phyloP scores from a whole-genome alignment of 2,113 vertebrate genomes.

The Bos javanicus region DNA sequence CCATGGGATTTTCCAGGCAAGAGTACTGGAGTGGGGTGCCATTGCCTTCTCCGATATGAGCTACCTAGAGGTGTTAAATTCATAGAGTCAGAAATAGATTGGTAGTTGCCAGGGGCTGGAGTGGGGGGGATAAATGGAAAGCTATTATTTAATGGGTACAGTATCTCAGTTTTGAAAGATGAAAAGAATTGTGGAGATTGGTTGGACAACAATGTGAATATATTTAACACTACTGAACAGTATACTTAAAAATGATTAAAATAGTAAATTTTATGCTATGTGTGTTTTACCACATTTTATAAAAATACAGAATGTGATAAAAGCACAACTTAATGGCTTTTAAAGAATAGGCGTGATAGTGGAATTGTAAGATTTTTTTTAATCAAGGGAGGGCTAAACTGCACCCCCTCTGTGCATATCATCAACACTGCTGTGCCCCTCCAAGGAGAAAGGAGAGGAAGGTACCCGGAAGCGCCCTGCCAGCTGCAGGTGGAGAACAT shows the following conservation, averaged over 20 bases:
- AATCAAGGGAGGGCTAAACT: not conserved
- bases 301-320: not conserved
- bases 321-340: not conserved
- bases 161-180: not conserved
- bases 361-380: not conserved
- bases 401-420: fast-evolving
- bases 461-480: not conserved
- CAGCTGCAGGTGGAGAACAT: not conserved
- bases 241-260: not conserved
- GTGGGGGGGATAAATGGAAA: not conserved
- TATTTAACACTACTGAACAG: not conserved
- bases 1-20: no score
- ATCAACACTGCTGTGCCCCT: not conserved
- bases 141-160: not conserved
- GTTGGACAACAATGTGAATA: not conserved
- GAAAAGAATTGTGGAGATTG: not conserved
- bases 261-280: not conserved
- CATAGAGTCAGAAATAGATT: not conserved
- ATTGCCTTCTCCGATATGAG: not conserved
- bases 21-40: no score
- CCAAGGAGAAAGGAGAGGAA: not conserved
- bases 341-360: not conserved
- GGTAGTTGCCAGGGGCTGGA: not conserved
- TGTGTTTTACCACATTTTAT: not conserved
- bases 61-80: not conserved